These are phyloP conservation scores for Tipula unca DNA, from an alignment of 2,888 invertebrate species.

Conservation along the genomic window DNA sequence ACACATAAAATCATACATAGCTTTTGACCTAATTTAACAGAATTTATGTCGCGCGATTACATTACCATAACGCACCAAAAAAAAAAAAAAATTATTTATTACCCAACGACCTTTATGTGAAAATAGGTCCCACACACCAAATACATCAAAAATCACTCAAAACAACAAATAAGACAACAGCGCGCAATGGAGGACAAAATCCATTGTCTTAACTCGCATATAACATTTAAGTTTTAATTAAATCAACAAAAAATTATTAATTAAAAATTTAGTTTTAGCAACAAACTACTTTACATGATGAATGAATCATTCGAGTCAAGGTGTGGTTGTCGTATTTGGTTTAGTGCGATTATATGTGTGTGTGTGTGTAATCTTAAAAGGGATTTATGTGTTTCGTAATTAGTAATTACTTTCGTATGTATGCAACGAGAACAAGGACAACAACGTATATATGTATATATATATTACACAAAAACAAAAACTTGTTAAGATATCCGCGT, in stretches of 20 bases:
- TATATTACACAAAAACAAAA: no score
- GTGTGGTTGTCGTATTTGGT: not conserved
- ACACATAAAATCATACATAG: no score
- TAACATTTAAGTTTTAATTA: not conserved
- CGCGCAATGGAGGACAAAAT: not conserved
- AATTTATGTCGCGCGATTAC: not conserved
- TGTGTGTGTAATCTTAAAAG: not conserved
- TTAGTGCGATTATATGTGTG: not conserved
- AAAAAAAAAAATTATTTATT: not conserved
- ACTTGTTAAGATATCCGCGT: no score
- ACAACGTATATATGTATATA: no score
- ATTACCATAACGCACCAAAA: no score
- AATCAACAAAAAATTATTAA: not conserved
- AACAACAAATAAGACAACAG: not conserved
- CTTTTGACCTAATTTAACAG: not conserved
- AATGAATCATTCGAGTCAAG: not conserved
- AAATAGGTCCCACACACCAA: not conserved
- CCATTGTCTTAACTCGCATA: not conserved
- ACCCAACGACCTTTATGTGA: not conserved
- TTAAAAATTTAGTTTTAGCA: not conserved
- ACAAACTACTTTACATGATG: not conserved
- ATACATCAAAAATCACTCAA: not conserved
- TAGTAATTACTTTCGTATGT: not conserved
- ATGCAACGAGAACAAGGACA: not conserved
- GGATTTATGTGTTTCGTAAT: not conserved